Evolutionary conservation across 2,888 invertebrate species (phyloP).

Genomic region (Liodrosophila aerea): DNA sequence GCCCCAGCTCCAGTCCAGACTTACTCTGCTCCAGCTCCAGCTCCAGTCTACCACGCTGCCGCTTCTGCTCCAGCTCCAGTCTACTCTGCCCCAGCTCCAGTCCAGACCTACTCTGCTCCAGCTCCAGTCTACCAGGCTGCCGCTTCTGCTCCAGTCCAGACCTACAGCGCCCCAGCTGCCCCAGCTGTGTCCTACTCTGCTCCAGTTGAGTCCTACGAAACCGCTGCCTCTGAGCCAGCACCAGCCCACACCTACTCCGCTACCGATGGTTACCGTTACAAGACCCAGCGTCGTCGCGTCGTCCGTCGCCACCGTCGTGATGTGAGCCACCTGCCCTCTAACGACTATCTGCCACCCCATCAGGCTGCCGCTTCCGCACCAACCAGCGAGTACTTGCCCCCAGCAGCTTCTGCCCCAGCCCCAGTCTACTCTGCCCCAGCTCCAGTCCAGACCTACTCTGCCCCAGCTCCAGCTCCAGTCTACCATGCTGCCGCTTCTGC

Average conservation of each 20-base stretch:
- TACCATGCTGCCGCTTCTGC: conserved; percentile 25
- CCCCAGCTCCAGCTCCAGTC: conserved; percentile 30
- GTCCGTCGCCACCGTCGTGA: conserved; percentile 78
- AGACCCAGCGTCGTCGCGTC: conserved; percentile 71
- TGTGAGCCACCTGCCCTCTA: conserved; percentile 71
- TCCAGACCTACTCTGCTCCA: conserved; percentile 37
- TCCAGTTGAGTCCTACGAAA: conserved; percentile 39
- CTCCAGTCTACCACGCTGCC: conserved; percentile 45
- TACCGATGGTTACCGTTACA: conserved; percentile 80
- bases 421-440: conserved; percentile 36
- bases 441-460: conserved; percentile 32
- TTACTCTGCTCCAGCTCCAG: conserved; percentile 40
- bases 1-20: conserved; percentile 49
- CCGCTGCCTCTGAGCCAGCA: conserved; percentile 49
- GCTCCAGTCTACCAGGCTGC: conserved; percentile 15
- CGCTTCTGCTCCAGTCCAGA: conserved; percentile 27
- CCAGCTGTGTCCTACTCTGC: conserved; percentile 37
- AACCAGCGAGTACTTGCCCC: conserved; percentile 65
- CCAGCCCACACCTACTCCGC: conserved; percentile 76
- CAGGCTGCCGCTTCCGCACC: conserved; percentile 62
- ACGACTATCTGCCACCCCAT: conserved; percentile 75
- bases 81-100: conserved; percentile 41
- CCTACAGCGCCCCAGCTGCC: conserved; percentile 30
- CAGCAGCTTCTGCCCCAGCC: conserved; percentile 48
- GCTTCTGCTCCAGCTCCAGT: conserved; percentile 54